These are phyloP conservation scores for Metridium senile DNA, from an alignment of 92 coral and sea anemone genomes.

Conservation along the genomic window DNA sequence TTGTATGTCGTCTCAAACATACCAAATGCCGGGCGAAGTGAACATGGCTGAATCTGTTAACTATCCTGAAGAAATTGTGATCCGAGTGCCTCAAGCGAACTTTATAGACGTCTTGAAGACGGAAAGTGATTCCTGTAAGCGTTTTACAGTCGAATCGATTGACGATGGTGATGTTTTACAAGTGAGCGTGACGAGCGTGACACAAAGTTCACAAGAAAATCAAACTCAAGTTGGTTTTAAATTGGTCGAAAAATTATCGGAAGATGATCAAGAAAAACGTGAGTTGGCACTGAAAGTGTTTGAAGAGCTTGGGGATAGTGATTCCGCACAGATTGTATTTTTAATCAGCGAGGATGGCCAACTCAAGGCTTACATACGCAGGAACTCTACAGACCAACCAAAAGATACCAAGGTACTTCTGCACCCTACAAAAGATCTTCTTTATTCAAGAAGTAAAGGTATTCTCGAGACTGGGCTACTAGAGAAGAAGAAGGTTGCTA, in stretches of 20 bases:
- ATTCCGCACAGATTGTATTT: slow-evolving; percentile 57
- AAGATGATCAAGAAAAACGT: slow-evolving; percentile 11
- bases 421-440: slow-evolving; percentile 82
- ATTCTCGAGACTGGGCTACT: slow-evolving; percentile 83
- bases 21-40: no score
- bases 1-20: no score
- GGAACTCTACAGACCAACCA: slow-evolving; percentile 26
- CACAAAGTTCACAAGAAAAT: not conserved
- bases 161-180: slow-evolving; percentile 75
- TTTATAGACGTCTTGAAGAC: slow-evolving; percentile 63
- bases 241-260: slow-evolving; percentile 47
- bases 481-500: slow-evolving; percentile 81
- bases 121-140: slow-evolving; percentile 12
- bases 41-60: not conserved
- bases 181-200: slow-evolving; percentile 53
- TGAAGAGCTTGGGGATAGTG: slow-evolving; percentile 21
- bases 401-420: slow-evolving; percentile 50
- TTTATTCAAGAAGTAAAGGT: slow-evolving; percentile 91
- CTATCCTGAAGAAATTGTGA: slow-evolving; percentile 34
- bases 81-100: slow-evolving; percentile 76
- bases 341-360: slow-evolving; percentile 59
- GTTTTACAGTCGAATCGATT: slow-evolving; percentile 51
- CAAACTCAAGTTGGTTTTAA: slow-evolving; percentile 49
- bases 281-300: slow-evolving; percentile 28
- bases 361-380: slow-evolving; percentile 44